Evolutionary conservation across 2,888 invertebrate genomes (phyloP).

Genomic region (Isotomurus palustris): DNA sequence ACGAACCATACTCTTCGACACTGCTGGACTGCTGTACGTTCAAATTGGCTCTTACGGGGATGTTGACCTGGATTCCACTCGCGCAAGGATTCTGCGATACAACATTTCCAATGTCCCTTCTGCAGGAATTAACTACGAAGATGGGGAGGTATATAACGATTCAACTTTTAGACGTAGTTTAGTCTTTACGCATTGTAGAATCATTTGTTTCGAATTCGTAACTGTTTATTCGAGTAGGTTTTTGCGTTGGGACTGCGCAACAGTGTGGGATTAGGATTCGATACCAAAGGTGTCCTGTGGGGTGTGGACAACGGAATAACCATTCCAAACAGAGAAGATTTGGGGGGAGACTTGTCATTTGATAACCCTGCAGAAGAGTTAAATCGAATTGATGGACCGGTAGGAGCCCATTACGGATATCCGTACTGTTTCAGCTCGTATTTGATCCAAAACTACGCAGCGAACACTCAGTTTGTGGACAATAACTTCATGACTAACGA

Average conservation of each 20-base stretch:
- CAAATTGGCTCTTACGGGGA: conserved; percentile 27
- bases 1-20: conserved; percentile 30
- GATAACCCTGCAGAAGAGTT: conserved; percentile 40
- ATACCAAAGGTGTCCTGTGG: conserved; percentile 22
- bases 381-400: conserved; percentile 25
- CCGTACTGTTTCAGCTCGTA: conserved; percentile 38
- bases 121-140: conserved; percentile 15
- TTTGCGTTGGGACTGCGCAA: conserved; percentile 32
- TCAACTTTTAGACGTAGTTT: too few species aligned
- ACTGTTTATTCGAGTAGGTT: too few species aligned
- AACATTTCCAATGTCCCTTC: too few species aligned
- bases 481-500: conserved; percentile 33
- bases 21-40: conserved; percentile 16
- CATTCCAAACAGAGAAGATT: conserved; percentile 19
- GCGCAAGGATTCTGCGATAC: conserved; percentile 31
- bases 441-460: conserved; percentile 13
- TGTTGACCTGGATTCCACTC: conserved; percentile 19
- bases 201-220: too few species aligned
- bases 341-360: conserved; percentile 37
- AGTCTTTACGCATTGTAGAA: too few species aligned
- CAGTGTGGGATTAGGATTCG: conserved; percentile 29
- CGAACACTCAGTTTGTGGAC: conserved; percentile 37
- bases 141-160: conserved; percentile 18
- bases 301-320: conserved; percentile 33
- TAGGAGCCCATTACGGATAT: conserved; percentile 37